A percentile compares a stretch with the other conserved stretches of the same genome.
phyloP scores from a whole-genome alignment of 2,888 invertebrate species.

The Rosalia funebris region DNA sequence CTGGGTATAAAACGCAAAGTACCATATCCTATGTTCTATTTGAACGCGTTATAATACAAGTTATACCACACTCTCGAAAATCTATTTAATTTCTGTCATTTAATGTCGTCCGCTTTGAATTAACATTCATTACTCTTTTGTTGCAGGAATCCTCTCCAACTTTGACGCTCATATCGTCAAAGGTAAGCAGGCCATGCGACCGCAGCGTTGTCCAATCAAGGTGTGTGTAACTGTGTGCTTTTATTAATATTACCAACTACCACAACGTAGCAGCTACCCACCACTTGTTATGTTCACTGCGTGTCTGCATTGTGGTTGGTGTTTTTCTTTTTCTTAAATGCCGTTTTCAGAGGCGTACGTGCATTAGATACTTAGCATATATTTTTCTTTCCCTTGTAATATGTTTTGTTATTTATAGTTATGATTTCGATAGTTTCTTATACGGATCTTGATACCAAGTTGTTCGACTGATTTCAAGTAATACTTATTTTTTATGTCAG shows the following conservation, averaged over 20 bases:
- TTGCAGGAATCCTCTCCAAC: slow-evolving; percentile 82
- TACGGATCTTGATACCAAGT: no score
- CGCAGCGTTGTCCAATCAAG: slow-evolving; percentile 65
- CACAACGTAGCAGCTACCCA: slow-evolving; percentile 45
- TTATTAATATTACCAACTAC: slow-evolving; percentile 35
- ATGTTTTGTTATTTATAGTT: no score
- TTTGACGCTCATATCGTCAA: slow-evolving; percentile 81
- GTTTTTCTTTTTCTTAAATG: slow-evolving; percentile 26
- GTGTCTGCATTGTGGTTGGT: slow-evolving; percentile 48
- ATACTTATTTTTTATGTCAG: no score
- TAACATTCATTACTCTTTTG: slow-evolving; percentile 64
- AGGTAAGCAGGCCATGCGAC: slow-evolving; percentile 74
- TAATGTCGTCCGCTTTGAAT: not conserved
- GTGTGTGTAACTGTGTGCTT: slow-evolving; percentile 62
- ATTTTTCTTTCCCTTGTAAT: no score
- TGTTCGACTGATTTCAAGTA: no score
- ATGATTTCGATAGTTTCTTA: no score
- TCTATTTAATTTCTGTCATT: not conserved
- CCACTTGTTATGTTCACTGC: slow-evolving; percentile 46
- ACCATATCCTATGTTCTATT: no score
- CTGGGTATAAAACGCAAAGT: no score
- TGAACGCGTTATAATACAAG: no score
- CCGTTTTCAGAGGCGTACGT: slow-evolving; percentile 14
- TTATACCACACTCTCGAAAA: not conserved
- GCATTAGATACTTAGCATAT: no score